phyloP scores from a whole-genome alignment of 2,113 vertebrate genomes.

The Cichladusa arquata region DNA sequence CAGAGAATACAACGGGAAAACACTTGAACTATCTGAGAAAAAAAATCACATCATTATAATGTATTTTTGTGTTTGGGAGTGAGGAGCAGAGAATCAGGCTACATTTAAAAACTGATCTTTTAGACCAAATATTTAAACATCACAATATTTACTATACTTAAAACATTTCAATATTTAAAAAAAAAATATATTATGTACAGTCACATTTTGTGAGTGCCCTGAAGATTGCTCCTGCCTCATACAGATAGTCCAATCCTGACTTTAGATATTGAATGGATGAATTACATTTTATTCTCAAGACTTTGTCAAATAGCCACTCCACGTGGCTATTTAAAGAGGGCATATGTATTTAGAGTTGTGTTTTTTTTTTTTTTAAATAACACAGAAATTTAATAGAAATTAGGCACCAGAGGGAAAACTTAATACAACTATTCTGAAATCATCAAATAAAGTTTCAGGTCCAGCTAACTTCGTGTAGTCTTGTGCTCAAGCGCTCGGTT shows the following conservation, averaged over 20 bases:
- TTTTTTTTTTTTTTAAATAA: not conserved
- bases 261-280: not conserved
- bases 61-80: not conserved
- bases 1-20: conserved; percentile 86
- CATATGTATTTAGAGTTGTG: not conserved
- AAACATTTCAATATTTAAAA: not conserved
- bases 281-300: not conserved
- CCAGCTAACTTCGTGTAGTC: not conserved
- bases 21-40: conserved; percentile 79
- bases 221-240: not conserved
- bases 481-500: not conserved
- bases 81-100: not conserved
- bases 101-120: not conserved
- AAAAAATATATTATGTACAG: not conserved
- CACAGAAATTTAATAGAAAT: not conserved
- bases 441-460: not conserved
- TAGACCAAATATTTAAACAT: not conserved
- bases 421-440: not conserved
- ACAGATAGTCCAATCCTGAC: not conserved
- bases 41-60: not conserved
- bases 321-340: not conserved
- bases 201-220: not conserved
- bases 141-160: not conserved
- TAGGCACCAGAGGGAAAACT: not conserved
- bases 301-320: not conserved